A percentile compares a stretch with the other conserved stretches of the same genome.
Conservation (phyloP, 2,797 vertebrate species). For the Knipowitschia caucasica region DNA sequence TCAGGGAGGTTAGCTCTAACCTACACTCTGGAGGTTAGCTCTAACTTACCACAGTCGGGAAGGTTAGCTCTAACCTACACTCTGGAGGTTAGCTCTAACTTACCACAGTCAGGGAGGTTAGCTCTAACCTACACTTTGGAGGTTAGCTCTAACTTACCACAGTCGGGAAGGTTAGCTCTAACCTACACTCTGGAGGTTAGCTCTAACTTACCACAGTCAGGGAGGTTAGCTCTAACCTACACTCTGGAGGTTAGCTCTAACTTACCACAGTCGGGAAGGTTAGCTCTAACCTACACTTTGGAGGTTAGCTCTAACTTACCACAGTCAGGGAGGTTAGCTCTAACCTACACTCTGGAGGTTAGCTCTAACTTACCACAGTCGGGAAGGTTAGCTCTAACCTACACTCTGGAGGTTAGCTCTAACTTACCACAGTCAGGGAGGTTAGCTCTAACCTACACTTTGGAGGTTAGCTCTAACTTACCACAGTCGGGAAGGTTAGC, state of each 20-base stretch:
- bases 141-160: too few relatives aligned
- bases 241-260: too few relatives aligned
- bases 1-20: constrained; percentile 81
- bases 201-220: too few relatives aligned
- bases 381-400: constrained; percentile 81
- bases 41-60: too few relatives aligned
- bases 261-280: constrained; percentile 84
- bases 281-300: constrained; percentile 84
- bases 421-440: constrained; percentile 86
- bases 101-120: constrained; percentile 82
- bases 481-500: constrained; percentile 81
- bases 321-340: constrained; percentile 81
- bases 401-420: too few relatives aligned
- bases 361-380: too few relatives aligned
- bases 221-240: constrained; percentile 81
- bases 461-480: too few relatives aligned
- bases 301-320: too few relatives aligned
- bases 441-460: constrained; percentile 83
- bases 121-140: constrained; percentile 86
- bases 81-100: too few relatives aligned
- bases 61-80: constrained; percentile 84
- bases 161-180: constrained; percentile 79
- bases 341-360: constrained; percentile 89
- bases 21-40: too few relatives aligned
- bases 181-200: too few relatives aligned